phyloP scores from a whole-genome alignment of 1,140 invertebrate genomes.

The Ceratina calcarata region DNA sequence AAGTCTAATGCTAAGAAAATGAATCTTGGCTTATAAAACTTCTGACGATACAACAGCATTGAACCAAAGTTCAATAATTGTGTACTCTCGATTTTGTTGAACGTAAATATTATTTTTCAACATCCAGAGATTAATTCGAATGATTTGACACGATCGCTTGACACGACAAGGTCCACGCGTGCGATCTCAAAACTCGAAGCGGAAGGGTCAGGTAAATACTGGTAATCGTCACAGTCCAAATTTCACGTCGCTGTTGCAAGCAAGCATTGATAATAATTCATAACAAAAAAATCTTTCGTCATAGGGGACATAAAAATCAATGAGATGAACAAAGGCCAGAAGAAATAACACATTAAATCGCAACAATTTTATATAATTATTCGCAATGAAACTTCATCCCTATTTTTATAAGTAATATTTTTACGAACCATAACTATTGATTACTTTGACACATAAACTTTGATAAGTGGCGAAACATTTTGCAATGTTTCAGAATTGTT shows the following conservation, averaged over 20 bases:
- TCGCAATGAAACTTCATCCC: no score
- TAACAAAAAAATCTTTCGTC: not conserved
- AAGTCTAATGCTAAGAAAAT: not conserved
- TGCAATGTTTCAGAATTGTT: not conserved
- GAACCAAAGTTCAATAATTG: not conserved
- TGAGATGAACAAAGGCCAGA: not conserved
- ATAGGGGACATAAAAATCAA: not conserved
- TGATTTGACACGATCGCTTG: conserved; percentile 11
- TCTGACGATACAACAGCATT: not conserved
- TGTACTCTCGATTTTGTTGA: not conserved
- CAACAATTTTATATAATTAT: no score
- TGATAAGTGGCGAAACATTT: not conserved
- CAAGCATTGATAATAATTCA: no score
- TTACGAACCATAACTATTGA: no score
- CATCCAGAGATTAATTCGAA: not conserved
- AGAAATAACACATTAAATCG: no score
- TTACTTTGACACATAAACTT: not conserved
- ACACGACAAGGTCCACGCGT: conserved; percentile 8
- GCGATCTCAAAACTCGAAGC: not conserved
- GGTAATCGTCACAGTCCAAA: not conserved
- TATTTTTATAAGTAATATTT: no score
- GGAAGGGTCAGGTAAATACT: conserved; percentile 1
- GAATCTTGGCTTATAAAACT: not conserved
- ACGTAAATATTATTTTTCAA: not conserved
- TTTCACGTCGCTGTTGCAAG: not conserved